Base-by-base conservation (phyloP, 2,797 vertebrate genomes). In the Steatocranus sp. region DNA sequence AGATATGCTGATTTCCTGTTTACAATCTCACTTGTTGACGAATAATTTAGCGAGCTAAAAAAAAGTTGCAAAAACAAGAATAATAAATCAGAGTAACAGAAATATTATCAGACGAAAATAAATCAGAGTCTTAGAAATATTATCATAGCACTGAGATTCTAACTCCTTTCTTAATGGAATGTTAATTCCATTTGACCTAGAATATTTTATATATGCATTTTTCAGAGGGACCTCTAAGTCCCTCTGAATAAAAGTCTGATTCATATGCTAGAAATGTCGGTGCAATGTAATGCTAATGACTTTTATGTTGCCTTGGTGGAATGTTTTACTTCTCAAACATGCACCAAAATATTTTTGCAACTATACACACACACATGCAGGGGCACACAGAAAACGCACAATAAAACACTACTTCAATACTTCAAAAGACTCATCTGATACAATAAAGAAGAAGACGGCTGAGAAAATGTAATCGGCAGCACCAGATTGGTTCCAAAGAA, bases 401-500 rank as follows among this genome's bases (percentile, higher is more conserved):
- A 93, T 91, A 63, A 80, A 78, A 82, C 89, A 83, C 90, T 34
- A 84, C 91, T 83, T 88, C 92, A 89, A 91, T 84, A 88, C 93
- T 90, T 92, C 80, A 93, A 93, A 92, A 91, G 91, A 88, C 85
- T 76, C 87, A 91, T 95, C 93, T 94, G 93, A 95, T 93, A 94
- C 94, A 94, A 93, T 95, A 93, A 93, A 89, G 88, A 79, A 90
- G 90, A 94, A 86, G 92, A 89, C 89, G 87, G 90, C 79, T 8
- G 86, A 88, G 91, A 93, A 94, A 96, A 95, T 93, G 92, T 94
- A 96, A 96, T 96, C 91, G 95, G 90, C 93, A 89, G 92, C 87
- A 61, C 83, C 90, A 96, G 94, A 96, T 96, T 96, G 95, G 93
- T 85, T 95, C 93, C 94, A 95, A 94, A 94, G 93, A 94, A 95